phyloP scores from a whole-genome alignment of 2,113 vertebrate species.

The Protomyctophum bolini region DNA sequence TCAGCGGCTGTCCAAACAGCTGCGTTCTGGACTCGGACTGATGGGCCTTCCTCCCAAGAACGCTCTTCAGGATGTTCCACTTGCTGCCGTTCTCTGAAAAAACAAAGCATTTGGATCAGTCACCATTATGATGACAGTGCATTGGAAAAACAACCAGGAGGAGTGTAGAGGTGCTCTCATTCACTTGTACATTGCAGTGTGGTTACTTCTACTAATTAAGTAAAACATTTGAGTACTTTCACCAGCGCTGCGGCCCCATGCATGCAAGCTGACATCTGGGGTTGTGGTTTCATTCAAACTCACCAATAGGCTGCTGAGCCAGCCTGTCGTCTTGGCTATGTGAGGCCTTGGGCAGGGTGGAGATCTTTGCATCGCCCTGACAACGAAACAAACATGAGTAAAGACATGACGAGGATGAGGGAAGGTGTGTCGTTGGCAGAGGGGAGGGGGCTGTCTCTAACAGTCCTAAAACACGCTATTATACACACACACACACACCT shows the following conservation, averaged over 20 bases:
- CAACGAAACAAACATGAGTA: conserved; percentile 63
- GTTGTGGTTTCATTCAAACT: conserved; percentile 79
- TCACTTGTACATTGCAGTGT: too few relatives aligned
- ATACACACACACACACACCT: too few relatives aligned
- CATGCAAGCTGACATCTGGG: conserved; percentile 12
- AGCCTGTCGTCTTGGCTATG: conserved; percentile 74
- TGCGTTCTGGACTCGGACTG: conserved; percentile 68
- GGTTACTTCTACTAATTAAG: too few relatives aligned
- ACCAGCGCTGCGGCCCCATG: too few relatives aligned
- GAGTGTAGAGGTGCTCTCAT: too few relatives aligned
- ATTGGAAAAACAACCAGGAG: too few relatives aligned
- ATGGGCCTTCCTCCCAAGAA: conserved; percentile 71
- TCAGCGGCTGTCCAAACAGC: conserved; percentile 87
- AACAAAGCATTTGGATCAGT: conserved; percentile 23
- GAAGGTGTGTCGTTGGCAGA: conserved; percentile 20
- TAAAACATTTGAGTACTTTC: too few relatives aligned
- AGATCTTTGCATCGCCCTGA: conserved; percentile 81
- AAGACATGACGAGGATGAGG: conserved; percentile 30
- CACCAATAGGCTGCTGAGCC: conserved; percentile 79
- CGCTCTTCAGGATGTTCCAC: conserved; percentile 77
- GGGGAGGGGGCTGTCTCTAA: background rate
- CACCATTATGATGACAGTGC: background rate
- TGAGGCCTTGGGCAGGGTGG: conserved; percentile 53
- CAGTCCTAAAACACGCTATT: too few relatives aligned
- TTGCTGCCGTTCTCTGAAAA: conserved; percentile 78